phyloP scores from a whole-genome alignment of 2,888 invertebrate genomes.

The Amiota communis region DNA sequence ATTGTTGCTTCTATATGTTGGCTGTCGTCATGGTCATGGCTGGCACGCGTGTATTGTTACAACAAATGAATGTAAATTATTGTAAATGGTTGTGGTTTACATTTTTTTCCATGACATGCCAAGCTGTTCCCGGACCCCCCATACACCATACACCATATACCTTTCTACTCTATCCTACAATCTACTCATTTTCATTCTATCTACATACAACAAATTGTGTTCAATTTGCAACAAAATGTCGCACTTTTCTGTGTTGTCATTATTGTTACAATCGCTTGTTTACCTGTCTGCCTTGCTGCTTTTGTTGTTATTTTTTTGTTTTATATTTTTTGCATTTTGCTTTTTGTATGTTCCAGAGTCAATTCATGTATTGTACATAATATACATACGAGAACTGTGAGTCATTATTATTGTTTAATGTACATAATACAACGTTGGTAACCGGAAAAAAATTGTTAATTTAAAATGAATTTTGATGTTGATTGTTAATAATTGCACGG shows the following conservation, averaged over 20 bases:
- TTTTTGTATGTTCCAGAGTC: not conserved
- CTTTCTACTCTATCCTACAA: no score
- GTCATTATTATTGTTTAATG: no score
- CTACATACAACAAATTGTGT: conserved; percentile 11
- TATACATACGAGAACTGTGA: no score
- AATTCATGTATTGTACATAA: no score
- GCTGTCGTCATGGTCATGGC: not conserved
- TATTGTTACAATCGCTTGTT: not conserved
- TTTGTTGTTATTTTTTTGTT: not conserved
- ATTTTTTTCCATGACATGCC: conserved; percentile 4
- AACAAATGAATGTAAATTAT: conserved; percentile 28
- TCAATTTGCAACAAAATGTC: conserved; percentile 12
- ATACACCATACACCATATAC: no score
- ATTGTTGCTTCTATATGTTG: conserved; percentile 17
- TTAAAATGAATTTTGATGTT: no score
- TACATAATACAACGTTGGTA: no score
- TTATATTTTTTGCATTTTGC: not conserved
- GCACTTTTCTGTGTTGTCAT: conserved; percentile 1
- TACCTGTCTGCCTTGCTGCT: no score
- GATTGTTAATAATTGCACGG: no score
- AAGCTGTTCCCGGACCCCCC: no score
- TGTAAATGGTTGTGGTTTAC: conserved; percentile 23
- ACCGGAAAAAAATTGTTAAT: no score
- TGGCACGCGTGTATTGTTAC: not conserved
- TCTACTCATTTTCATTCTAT: no score